These are phyloP conservation scores for Drosophila serrata DNA, from an alignment of 1,140 invertebrate species.

Conservation along the genomic window DNA sequence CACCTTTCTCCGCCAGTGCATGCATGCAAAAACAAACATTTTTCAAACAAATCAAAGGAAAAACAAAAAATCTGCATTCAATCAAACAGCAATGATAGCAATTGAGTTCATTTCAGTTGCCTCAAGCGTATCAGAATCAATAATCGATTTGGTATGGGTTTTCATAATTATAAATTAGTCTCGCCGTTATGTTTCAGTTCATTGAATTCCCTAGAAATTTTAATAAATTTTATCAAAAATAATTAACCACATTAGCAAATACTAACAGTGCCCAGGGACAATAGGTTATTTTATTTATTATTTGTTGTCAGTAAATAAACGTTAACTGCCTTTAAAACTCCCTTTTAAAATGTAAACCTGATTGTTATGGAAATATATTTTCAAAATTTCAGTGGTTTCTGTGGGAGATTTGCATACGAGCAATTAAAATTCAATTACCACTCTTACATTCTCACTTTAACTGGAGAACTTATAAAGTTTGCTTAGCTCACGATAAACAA, in stretches of 20 bases:
- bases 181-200: conserved; percentile 1
- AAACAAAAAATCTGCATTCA: conserved; percentile 1
- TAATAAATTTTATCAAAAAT: conserved; percentile 10
- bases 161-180: neutral
- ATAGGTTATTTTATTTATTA: neutral
- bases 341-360: neutral
- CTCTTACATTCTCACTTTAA: conserved; percentile 20
- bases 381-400: conserved; percentile 30
- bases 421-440: conserved; percentile 54
- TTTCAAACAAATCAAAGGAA: conserved; percentile 1
- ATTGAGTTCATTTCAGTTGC: conserved; percentile 20
- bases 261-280: neutral
- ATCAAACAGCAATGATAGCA: conserved; percentile 13
- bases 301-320: neutral
- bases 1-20: conserved; percentile 1
- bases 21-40: conserved; percentile 12
- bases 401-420: conserved; percentile 28
- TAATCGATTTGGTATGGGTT: neutral
- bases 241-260: conserved; percentile 30
- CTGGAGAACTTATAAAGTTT: too few species aligned
- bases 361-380: conserved; percentile 20
- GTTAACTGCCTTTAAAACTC: neutral
- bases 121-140: neutral
- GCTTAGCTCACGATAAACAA: conserved; percentile 17
- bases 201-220: conserved; percentile 6